Conservation (phyloP, 2,888 invertebrate genomes). For the Dusona sp. region DNA sequence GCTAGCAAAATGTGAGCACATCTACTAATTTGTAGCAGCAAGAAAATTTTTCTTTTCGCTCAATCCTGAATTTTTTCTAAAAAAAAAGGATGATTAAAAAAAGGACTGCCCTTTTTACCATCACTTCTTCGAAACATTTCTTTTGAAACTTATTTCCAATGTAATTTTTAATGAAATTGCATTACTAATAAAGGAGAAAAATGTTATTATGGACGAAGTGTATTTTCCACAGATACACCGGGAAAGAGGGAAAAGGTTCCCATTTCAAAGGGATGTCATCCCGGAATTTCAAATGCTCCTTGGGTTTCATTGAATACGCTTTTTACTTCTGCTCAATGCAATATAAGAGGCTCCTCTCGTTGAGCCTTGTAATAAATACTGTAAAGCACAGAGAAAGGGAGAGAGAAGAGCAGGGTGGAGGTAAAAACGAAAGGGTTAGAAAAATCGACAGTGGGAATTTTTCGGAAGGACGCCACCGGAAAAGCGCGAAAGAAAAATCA, state of each 20-base stretch:
- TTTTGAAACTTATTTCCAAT: neutral
- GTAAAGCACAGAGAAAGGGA: neutral
- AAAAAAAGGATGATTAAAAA: neutral
- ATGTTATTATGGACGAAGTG: neutral
- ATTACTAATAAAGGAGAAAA: neutral
- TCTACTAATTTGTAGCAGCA: slow-evolving; percentile 9
- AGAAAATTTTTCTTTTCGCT: neutral
- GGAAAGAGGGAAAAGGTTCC: slow-evolving; percentile 41
- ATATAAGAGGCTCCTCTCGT: slow-evolving; percentile 48
- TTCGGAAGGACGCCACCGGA: slow-evolving; percentile 29
- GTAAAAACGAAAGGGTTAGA: neutral
- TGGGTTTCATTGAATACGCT: slow-evolving; percentile 53
- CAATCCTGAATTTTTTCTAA: neutral
- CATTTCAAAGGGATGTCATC: slow-evolving; percentile 45
- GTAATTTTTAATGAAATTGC: neutral
- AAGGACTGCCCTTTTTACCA: neutral
- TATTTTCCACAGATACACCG: neutral
- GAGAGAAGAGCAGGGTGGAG: neutral
- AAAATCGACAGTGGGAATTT: slow-evolving; percentile 17
- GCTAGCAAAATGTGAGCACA: slow-evolving; percentile 30
- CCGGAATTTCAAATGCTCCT: slow-evolving; percentile 58
- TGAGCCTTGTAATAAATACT: slow-evolving; percentile 57
- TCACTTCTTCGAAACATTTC: neutral
- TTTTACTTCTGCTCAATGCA: slow-evolving; percentile 15
- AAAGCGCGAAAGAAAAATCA: slow-evolving; percentile 17